These are phyloP conservation scores for Excalfactoria chinensis DNA, from an alignment of 2,113 vertebrate species.

Conservation along the genomic window DNA sequence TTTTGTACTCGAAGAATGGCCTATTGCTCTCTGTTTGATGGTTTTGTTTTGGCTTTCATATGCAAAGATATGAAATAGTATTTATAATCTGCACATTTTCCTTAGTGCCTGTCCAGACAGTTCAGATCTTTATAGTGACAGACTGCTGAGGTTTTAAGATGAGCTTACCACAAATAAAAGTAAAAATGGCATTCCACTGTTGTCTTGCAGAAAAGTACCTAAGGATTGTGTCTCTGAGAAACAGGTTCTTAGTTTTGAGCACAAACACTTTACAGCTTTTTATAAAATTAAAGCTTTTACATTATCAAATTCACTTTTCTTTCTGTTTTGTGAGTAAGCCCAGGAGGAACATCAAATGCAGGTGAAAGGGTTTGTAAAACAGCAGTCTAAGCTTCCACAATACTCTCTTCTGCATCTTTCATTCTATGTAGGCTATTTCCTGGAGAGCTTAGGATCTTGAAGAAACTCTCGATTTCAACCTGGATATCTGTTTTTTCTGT, in stretches of 20 bases:
- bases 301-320: background rate
- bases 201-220: background rate
- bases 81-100: background rate
- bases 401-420: background rate
- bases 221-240: background rate
- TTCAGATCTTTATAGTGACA: fast-evolving
- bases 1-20: background rate
- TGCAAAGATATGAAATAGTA: background rate
- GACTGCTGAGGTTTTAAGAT: background rate
- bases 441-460: background rate
- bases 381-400: background rate
- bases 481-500: background rate
- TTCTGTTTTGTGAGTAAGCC: background rate
- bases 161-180: background rate
- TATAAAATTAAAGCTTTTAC: background rate
- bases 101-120: background rate
- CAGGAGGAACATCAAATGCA: background rate
- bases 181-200: background rate
- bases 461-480: background rate
- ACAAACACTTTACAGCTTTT: background rate
- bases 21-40: fast-evolving
- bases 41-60: background rate
- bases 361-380: background rate
- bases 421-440: background rate
- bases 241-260: background rate